phyloP scores from a whole-genome alignment of 2,797 vertebrate genomes.

The Eupleurogrammus muticus region DNA sequence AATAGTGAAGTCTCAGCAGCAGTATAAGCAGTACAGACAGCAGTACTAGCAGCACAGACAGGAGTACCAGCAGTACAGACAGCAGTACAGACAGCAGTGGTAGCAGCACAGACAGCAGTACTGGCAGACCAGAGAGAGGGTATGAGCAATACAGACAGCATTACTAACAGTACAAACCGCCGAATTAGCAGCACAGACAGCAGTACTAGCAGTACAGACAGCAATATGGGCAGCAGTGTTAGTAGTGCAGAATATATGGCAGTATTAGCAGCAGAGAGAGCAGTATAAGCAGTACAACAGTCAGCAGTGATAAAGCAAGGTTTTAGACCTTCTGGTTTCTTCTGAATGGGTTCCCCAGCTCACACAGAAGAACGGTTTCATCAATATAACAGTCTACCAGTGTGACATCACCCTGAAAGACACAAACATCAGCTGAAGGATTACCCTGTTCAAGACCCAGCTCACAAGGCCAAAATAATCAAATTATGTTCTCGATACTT shows the following conservation, averaged over 20 bases:
- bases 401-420: slow-evolving; percentile 44
- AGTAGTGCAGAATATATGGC: neutral
- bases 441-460: neutral
- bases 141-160: too few relatives aligned
- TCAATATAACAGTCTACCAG: slow-evolving; percentile 49
- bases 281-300: neutral
- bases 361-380: slow-evolving; percentile 79
- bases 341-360: slow-evolving; percentile 92
- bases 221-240: neutral
- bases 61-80: neutral
- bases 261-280: neutral
- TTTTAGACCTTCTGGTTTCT: slow-evolving; percentile 79
- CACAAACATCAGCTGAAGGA: neutral
- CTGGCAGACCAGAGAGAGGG: too few relatives aligned
- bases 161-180: too few relatives aligned
- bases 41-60: neutral
- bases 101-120: too few relatives aligned
- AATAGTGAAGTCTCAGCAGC: neutral
- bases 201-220: too few relatives aligned
- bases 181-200: too few relatives aligned
- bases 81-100: too few relatives aligned
- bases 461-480: neutral
- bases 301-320: accelerated
- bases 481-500: too few relatives aligned
- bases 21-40: neutral